Base-by-base conservation (phyloP, 2,113 vertebrate species). In the Spizaetus ornatus region DNA sequence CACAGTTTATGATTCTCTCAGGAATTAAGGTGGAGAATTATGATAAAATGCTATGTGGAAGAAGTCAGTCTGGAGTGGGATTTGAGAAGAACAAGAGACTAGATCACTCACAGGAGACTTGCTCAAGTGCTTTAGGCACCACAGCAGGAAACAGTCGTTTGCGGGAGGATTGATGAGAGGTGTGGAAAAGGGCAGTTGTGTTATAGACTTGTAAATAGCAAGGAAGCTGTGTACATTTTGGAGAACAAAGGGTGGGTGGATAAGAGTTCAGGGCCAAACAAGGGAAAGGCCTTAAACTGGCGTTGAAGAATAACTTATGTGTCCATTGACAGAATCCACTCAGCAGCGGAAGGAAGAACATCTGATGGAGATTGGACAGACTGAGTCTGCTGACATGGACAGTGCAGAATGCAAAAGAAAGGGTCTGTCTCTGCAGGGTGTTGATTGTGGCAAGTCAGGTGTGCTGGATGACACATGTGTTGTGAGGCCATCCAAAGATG, bases 291-390 rank as follows among this genome's bases (percentile, higher is more conserved):
- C 32, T 97, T 95, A 48, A 76, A 82, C 62, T 36, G 26, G 1
- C 10, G 2, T 32, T 96, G 52, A 94, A 72, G 85, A 76, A 88
- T 83, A 77, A 90, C 36, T 10, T 90, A 12, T 1, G 10, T 97
- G 47, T 97, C 91, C 65, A 17, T 94, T 97, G 91, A 91, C 91
- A 95, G 96, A 97, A 71, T 80, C 76, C 79, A 50, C 58, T 34
- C 93, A 40, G 58, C 66, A 82, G 69, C 59, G 82, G 66, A 50
- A 94, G 69, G 61, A 86, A 56, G 67, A 85, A 17, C 50, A 73
- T 88, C 47, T 15, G 1, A 69, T 84, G 90, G 88, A 79, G 82
- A 5, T 3, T 34, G 67, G 67, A 69, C 59, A 74, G 50, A 52
- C 26, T 27, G 82, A 96, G 61, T 79, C 93, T 61, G 56, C 92